Conservation (phyloP, 2,797 vertebrate genomes). For the Chrosomus eos region DNA sequence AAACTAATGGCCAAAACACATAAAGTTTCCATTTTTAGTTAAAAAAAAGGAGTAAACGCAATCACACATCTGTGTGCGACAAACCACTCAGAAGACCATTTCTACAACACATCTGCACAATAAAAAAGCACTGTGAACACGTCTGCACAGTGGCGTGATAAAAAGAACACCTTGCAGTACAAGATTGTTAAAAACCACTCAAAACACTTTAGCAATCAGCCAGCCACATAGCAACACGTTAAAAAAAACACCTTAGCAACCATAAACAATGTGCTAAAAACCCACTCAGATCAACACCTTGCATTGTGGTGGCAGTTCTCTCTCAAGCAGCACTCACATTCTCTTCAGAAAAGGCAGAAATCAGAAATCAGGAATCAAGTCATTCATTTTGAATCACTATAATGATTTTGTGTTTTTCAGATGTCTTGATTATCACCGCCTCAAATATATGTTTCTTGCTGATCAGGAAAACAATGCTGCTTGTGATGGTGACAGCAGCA, state of each 20-base stretch:
- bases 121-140: neutral
- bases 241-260: neutral
- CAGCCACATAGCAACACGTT: too few relatives aligned
- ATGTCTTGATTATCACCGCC: neutral
- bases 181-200: neutral
- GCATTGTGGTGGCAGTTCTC: neutral
- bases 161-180: neutral
- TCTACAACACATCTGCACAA: neutral
- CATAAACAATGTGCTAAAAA: neutral
- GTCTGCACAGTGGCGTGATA: neutral
- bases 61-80: neutral
- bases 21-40: neutral
- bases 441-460: too few relatives aligned
- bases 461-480: slow-evolving; percentile 12
- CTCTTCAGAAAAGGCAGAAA: neutral
- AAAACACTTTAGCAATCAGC: neutral
- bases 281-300: neutral
- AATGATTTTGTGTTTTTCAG: neutral
- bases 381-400: neutral
- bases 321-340: neutral
- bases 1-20: neutral
- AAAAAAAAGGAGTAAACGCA: neutral
- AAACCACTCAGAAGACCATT: neutral
- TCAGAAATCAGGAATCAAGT: neutral
- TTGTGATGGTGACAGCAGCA: neutral